Base-by-base conservation (phyloP, 1,140 invertebrate species). In the Lordiphosa stackelbergi region DNA sequence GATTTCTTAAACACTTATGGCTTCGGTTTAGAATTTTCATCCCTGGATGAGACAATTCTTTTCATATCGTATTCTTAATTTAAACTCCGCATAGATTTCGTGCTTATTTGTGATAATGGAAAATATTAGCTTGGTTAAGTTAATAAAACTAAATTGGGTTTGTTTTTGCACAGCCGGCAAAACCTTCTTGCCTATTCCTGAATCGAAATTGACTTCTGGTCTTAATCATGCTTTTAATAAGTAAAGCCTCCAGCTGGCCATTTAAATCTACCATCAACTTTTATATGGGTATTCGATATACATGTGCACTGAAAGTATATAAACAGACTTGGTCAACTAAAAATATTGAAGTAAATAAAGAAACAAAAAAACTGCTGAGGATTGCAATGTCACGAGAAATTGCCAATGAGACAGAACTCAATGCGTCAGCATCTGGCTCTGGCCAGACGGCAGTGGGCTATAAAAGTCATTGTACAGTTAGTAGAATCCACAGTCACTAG, bases 311-410 rank as follows among this genome's bases (percentile, higher is more conserved):
- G 12, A 31, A 40, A 53, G 16, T 60, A 51, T 40, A 54, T 54
- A 54, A 45, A 28, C 31, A 34, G 40, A 34, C 49, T 74, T 69
- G 54, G 46, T 41, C 55, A 66, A 58, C 49, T 66, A 42, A 37
- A 31, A 31, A 8, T 31, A 8, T 31, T 8, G 7, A 31, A 31
- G 28, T 31, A 31, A 8, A 31, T 31, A 31, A 31, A 31, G 22
- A 10, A 68, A 66, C 68, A 22, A 10, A 16, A 16, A 69, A 68
- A 69, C 40, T 81, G 75, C 75, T 81, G 66, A 59, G 71, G 63
- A 81, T 36, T 81, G 75, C 75, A 81, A 83, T 81, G 75, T 59
- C 71, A 81, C 63, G 49, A 54, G 54, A 81, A 81, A 68, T 53
- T 72, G 75, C 75, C 61, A 43, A 38, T 64, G 66, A 60, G 63